A percentile compares a stretch with the other conserved stretches of the same genome.
phyloP scores from a whole-genome alignment of 2,113 vertebrate genomes.

The Lagopus leucura region DNA sequence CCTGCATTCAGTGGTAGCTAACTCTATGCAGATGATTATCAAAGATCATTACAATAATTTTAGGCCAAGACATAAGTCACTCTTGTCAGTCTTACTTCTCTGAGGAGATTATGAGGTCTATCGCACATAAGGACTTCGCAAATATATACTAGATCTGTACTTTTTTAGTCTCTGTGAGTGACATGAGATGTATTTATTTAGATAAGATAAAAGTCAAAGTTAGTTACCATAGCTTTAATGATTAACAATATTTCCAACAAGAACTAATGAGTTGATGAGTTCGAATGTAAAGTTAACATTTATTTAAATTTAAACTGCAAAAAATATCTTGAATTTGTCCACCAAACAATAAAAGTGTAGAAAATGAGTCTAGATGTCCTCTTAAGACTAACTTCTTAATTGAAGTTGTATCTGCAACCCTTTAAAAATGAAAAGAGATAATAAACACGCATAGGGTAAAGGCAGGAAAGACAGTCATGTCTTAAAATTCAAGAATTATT shows the following conservation, averaged over 20 bases:
- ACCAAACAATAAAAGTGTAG: not conserved
- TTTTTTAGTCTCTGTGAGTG: not conserved
- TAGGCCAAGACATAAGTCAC: not conserved
- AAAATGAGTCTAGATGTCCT: not conserved
- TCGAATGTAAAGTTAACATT: not conserved
- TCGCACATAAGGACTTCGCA: not conserved
- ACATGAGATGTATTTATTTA: not conserved
- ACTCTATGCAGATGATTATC: not conserved
- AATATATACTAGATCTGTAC: not conserved
- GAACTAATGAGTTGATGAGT: not conserved
- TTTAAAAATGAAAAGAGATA: not conserved
- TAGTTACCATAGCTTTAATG: not conserved
- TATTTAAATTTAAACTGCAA: not conserved
- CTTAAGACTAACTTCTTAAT: not conserved
- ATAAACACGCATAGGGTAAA: not conserved
- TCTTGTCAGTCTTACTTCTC: not conserved
- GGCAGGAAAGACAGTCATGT: not conserved
- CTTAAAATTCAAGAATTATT: not conserved
- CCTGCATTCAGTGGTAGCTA: not conserved
- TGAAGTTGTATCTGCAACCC: not conserved
- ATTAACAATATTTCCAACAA: not conserved
- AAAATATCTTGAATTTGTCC: not conserved
- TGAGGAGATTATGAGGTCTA: not conserved
- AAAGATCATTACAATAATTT: not conserved
- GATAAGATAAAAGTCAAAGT: not conserved